Base-by-base conservation (phyloP, 2,888 invertebrate genomes). In the Chymomyza caudatula region DNA sequence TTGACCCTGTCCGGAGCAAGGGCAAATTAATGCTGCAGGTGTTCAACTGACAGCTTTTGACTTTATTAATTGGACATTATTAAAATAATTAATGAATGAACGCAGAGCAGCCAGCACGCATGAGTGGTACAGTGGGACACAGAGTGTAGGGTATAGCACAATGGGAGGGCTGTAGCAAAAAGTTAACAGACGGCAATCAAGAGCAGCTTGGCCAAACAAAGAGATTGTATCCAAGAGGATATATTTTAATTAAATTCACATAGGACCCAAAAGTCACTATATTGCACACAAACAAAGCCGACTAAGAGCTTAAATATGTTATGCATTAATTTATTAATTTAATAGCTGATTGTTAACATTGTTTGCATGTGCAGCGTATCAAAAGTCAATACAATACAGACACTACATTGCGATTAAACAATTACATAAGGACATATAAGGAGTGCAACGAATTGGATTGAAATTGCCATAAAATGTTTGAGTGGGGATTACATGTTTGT, bases 51-150 rank as follows among this genome's bases (percentile, higher is more conserved):
- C 53, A 53, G 53, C 53, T 23, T 51, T 53, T 53, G 53, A 53
- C 53, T 53, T 53, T 53, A 53, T 53, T 53, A 53, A 53, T 53
- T 53, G 53, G 23, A 53, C 53, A 53, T 53, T 53, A 53, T 53
- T 53, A 53, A 23, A 53, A 53, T 53, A 53, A 53, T 53, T 53
- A 53, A 53, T 53, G 53, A 53, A 53, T 23, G 51, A 51, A 51
- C 47, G 17, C 15, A 47, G 6, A 47, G 6, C 15, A 15, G 19
- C 15, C 15, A 15, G 19, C 15, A 47, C 47, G 47, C 47, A 47
- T 19, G 15, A 15, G 19, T 19, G 47, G 47, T n/a, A 47, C 47
- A 19, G 15, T 15, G 47, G 15, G 47, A 2, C 2, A 17, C 2
- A 47, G 17, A 17, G 43, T 19, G n/a, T 8, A 19, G 15, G 47